Evolutionary conservation across 2,113 vertebrate genomes (phyloP).

Genomic region (Lipotes vexillifer): DNA sequence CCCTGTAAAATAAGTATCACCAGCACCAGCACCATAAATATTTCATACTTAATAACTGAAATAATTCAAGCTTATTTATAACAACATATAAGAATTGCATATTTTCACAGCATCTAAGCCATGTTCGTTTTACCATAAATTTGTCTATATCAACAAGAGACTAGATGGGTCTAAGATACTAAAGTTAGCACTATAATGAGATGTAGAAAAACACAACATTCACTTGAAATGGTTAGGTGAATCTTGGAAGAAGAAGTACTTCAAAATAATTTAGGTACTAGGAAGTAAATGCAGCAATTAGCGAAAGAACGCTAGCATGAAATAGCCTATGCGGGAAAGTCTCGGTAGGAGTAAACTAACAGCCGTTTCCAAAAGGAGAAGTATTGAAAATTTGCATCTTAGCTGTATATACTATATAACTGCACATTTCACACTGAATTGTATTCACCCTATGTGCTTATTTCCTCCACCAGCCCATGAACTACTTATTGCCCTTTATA

Average conservation of each 20-base stretch:
- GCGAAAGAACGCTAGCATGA: not conserved
- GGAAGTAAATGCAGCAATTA: not conserved
- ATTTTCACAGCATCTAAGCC: not conserved
- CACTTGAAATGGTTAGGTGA: not conserved
- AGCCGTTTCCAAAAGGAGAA: not conserved
- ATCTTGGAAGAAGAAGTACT: not conserved
- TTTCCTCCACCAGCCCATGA: not conserved
- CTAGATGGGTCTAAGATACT: not conserved
- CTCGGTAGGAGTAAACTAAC: not conserved
- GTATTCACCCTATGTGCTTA: not conserved
- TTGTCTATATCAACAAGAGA: not conserved
- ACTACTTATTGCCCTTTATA: not conserved
- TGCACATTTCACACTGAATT: not conserved
- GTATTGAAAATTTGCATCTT: not conserved
- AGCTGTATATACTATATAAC: not conserved
- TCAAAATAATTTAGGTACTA: not conserved
- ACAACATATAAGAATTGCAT: not conserved
- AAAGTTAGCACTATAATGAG: conserved; percentile 6
- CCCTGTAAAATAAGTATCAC: not conserved
- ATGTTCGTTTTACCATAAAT: not conserved
- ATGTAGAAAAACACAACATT: not conserved
- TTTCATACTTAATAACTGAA: not conserved
- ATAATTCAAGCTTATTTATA: not conserved
- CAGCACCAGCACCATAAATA: not conserved
- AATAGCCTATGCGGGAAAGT: not conserved